phyloP scores from a whole-genome alignment of 2,888 invertebrate genomes.

The Cheilosia pagana region DNA sequence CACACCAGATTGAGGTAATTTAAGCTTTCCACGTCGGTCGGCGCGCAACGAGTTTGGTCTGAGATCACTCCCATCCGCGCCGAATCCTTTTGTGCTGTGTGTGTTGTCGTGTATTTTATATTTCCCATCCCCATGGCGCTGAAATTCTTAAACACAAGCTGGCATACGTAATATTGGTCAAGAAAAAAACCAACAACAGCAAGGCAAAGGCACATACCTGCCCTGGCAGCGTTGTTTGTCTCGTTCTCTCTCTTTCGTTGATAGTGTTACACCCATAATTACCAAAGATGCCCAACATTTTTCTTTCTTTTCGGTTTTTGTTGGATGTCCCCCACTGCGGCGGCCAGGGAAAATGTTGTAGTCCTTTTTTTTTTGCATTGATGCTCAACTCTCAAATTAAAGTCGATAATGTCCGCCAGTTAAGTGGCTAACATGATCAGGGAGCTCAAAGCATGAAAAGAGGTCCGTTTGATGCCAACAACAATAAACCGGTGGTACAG shows the following conservation, averaged over 20 bases:
- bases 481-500: slow-evolving; percentile 17
- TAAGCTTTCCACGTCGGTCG: slow-evolving; percentile 46
- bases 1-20: slow-evolving; percentile 67
- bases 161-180: slow-evolving; percentile 47
- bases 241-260: slow-evolving; percentile 21
- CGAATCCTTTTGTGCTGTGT: slow-evolving; percentile 29
- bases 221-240: slow-evolving; percentile 9
- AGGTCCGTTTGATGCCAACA: slow-evolving; percentile 25
- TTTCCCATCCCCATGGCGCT: slow-evolving; percentile 68
- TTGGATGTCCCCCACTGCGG: slow-evolving; percentile 29
- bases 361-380: slow-evolving; percentile 38
- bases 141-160: slow-evolving; percentile 61
- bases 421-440: slow-evolving; percentile 66
- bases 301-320: background rate
- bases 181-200: background rate
- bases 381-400: slow-evolving; percentile 65
- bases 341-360: slow-evolving; percentile 11
- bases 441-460: slow-evolving; percentile 8
- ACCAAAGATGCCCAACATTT: slow-evolving; percentile 36
- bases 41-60: slow-evolving; percentile 40
- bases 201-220: slow-evolving; percentile 23
- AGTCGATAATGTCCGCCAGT: slow-evolving; percentile 72
- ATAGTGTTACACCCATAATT: slow-evolving; percentile 53
- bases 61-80: slow-evolving; percentile 48
- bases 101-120: slow-evolving; percentile 23